A percentile compares a stretch with the other conserved stretches of the same genome.
These are phyloP conservation scores for Hippocampus kuda DNA, from an alignment of 2,797 vertebrate genomes.

Conservation along the genomic window DNA sequence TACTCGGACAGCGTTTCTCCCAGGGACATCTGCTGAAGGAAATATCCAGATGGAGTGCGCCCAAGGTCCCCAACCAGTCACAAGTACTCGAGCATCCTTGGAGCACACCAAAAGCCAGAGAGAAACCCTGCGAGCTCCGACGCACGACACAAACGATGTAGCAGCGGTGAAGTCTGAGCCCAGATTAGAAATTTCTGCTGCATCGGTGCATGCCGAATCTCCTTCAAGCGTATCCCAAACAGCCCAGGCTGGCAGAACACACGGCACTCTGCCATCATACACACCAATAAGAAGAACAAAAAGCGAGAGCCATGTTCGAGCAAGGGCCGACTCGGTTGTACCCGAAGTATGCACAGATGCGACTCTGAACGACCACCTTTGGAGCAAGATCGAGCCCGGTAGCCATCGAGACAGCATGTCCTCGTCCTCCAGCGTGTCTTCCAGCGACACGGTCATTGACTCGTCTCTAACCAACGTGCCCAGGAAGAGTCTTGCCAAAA, in stretches of 20 bases:
- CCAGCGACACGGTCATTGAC: slow-evolving; percentile 87
- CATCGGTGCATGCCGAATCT: slow-evolving; percentile 6
- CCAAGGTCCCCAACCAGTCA: slow-evolving; percentile 12
- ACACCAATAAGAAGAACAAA: slow-evolving; percentile 62
- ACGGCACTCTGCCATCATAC: slow-evolving; percentile 37
- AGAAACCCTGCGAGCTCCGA: slow-evolving; percentile 6
- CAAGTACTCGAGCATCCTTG: slow-evolving; percentile 6
- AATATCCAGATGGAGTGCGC: slow-evolving; percentile 9
- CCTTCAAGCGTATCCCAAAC: slow-evolving; percentile 15
- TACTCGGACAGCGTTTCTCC: slow-evolving; percentile 16
- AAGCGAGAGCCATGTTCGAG: slow-evolving; percentile 64
- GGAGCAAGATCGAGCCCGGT: slow-evolving; percentile 78
- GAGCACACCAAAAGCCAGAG: slow-evolving; percentile 16
- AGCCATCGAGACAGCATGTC: slow-evolving; percentile 82
- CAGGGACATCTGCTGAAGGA: slow-evolving; percentile 12
- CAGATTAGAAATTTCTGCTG: slow-evolving; percentile 11
- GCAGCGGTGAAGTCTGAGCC: slow-evolving; percentile 13
- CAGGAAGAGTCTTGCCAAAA: slow-evolving; percentile 65
- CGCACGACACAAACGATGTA: slow-evolving; percentile 9
- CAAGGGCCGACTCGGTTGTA: slow-evolving; percentile 52
- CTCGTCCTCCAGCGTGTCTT: slow-evolving; percentile 91
- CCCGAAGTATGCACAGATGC: slow-evolving; percentile 76
- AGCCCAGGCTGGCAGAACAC: slow-evolving; percentile 31
- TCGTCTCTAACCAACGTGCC: slow-evolving; percentile 79
- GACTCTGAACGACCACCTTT: slow-evolving; percentile 78